These are phyloP conservation scores for Entomobrya proxima DNA, from an alignment of 2,888 invertebrate genomes.

Conservation along the genomic window DNA sequence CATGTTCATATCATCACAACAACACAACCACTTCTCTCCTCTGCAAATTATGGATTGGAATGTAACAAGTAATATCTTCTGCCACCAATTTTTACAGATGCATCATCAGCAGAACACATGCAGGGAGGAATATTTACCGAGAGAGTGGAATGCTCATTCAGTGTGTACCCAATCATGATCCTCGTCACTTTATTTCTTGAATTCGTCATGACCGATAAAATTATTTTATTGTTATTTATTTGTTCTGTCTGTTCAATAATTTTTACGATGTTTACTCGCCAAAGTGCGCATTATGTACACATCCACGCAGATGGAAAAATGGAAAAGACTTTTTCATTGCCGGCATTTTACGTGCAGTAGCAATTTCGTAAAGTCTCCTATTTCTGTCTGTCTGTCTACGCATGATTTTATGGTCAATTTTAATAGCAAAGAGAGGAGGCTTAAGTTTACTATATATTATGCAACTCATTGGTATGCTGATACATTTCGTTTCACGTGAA, in stretches of 20 bases:
- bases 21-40: not conserved
- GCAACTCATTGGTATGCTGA: not conserved
- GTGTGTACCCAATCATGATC: not conserved
- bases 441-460: not conserved
- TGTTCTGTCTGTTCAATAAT: conserved; percentile 6
- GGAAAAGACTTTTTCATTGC: not conserved
- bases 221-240: conserved; percentile 28
- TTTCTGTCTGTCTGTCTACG: conserved; percentile 1
- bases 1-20: not conserved
- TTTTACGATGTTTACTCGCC: conserved; percentile 28
- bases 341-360: not conserved
- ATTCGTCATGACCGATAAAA: conserved; percentile 34
- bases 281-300: conserved; percentile 6
- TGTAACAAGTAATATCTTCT: not conserved
- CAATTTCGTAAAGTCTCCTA: not conserved
- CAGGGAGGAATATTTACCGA: not conserved
- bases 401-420: not conserved
- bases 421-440: not conserved
- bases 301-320: not conserved
- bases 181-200: conserved; percentile 3
- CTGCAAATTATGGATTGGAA: not conserved
- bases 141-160: not conserved
- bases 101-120: not conserved
- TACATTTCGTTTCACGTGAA: not conserved
- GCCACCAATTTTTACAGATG: no score